Base-by-base conservation (phyloP, 2,113 vertebrate species). In the Eptesicus fuscus region DNA sequence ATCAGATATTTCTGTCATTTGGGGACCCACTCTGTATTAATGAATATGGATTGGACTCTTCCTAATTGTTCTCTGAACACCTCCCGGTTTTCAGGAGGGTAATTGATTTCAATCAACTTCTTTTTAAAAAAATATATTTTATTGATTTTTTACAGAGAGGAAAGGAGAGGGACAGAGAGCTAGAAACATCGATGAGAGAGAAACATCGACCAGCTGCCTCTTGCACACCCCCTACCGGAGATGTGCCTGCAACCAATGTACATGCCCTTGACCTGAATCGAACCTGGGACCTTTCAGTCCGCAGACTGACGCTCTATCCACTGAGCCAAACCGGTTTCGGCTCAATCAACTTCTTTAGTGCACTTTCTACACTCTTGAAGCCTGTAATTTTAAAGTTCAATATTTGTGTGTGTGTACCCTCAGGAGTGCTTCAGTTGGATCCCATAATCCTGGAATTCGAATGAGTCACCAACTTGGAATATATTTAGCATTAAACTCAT, bases 51-150 rank as follows among this genome's bases (percentile, higher is more conserved):
- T 97, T 96, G 73, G 78, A 94, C 40, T 93, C 84, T 94, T 96
- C 88, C 67, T 97, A 97, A 96, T 95, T 96, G 96, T 96, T 95
- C 96, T 97, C 90, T 94, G 95, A 96, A 92, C 65, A 96, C 93
- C 74, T 96, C 77, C 95, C 86, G 96, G 30, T 93, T 97, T 97
- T 95, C 92, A 96, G 83, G 78, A 97, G 88, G 56, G 78, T 92
- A 96, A 97, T 97, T 97, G 96, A 97, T 97, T 97, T 95, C 95
- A 93, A 95, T 97, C 96, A 97, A 79, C 88, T 95, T 97, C 85
- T 93, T 95, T 97, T n/a, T n/a, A n/a, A n/a, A n/a, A n/a, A n/a
- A n/a, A n/a, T n/a, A n/a, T n/a, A n/a, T n/a, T n/a, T n/a, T n/a
- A n/a, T n/a, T n/a, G n/a, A n/a, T n/a, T n/a, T n/a, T n/a, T n/a